Base-by-base conservation (phyloP, 2,113 vertebrate species). In the Equus przewalskii region DNA sequence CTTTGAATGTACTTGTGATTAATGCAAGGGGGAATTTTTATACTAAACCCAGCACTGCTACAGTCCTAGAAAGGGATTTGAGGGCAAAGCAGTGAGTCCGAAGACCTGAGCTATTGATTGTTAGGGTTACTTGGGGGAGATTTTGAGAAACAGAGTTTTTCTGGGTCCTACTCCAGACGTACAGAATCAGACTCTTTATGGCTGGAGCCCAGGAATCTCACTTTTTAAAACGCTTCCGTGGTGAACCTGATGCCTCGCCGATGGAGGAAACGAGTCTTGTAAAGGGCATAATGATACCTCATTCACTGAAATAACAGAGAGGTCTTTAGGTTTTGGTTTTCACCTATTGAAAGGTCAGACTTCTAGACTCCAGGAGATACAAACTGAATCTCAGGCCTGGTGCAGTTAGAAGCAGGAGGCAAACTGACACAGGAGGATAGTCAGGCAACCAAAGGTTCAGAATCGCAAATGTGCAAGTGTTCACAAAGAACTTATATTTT, bases 141-240 rank as follows among this genome's bases (percentile, higher is more conserved):
- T 90, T 97, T 65, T 72, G 65, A 89, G 70, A 94, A 84, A 18
- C 22, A 54, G 6, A 26, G 6, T 30, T 95, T 96, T 89, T 81
- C 54, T 79, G 30, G 19, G 30, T 72, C 26, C 33, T 24, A 6
- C 21, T 78, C 7, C n/a, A 81, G 69, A 75, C 62, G 36, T 44
- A 26, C 6, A 58, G 64, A 73, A 36, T 49, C 30, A 81, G 41
- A 85, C 15, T 26, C 18, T 56, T 4, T 28, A 44, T 13, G 36
- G 22, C 89, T 28, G 1, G 46, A 95, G 44, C 26, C 60, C 49
- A 78, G 76, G 28, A 78, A 56, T 72, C 46, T 36, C 44, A 60
- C 0, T 51, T 97, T 97, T 89, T 51, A 81, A 30, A 80, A 86
- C 1, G 1, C 24, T 96, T 64, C 6, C 18, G 30, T 33, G 15